These are phyloP conservation scores for Gadopsis bispinosus DNA, from an alignment of 2,797 vertebrate species.

Conservation along the genomic window DNA sequence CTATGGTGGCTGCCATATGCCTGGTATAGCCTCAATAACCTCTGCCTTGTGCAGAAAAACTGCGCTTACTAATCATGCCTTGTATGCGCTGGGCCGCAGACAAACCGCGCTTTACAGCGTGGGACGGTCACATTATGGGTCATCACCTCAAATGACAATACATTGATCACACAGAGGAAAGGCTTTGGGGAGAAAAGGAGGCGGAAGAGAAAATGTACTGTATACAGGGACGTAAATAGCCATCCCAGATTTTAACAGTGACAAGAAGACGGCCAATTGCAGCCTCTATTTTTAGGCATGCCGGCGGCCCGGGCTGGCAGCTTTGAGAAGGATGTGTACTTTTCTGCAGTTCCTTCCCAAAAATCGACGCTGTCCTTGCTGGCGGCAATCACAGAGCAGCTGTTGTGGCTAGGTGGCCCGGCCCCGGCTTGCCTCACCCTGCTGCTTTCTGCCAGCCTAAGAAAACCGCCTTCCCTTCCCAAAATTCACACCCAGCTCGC, in stretches of 20 bases:
- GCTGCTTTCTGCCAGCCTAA: constrained; percentile 62
- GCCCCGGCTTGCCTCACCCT: constrained; percentile 73
- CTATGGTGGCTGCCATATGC: constrained; percentile 48
- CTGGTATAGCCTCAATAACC: constrained; percentile 68
- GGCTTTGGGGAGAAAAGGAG: neutral
- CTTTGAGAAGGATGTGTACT: constrained; percentile 86
- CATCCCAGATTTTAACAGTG: constrained; percentile 71
- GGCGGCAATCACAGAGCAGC: constrained; percentile 83
- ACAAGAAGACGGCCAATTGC: constrained; percentile 77
- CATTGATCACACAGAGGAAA: constrained; percentile 58
- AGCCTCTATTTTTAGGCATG: constrained; percentile 84
- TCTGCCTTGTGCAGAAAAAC: constrained; percentile 57
- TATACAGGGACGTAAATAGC: constrained; percentile 67
- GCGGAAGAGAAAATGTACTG: constrained; percentile 22
- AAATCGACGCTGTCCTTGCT: constrained; percentile 83
- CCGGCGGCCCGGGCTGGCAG: constrained; percentile 75
- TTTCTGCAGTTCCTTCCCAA: constrained; percentile 88
- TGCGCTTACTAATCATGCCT: constrained; percentile 70
- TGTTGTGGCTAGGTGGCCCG: constrained; percentile 84
- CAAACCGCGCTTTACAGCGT: constrained; percentile 59
- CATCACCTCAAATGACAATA: constrained; percentile 73
- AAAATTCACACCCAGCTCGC: constrained; percentile 72
- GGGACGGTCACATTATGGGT: constrained; percentile 73
- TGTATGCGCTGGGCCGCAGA: constrained; percentile 61
- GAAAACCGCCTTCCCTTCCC: constrained; percentile 48